These are phyloP conservation scores for Sardina pilchardus DNA, from an alignment of 2,113 vertebrate species.

Conservation along the genomic window DNA sequence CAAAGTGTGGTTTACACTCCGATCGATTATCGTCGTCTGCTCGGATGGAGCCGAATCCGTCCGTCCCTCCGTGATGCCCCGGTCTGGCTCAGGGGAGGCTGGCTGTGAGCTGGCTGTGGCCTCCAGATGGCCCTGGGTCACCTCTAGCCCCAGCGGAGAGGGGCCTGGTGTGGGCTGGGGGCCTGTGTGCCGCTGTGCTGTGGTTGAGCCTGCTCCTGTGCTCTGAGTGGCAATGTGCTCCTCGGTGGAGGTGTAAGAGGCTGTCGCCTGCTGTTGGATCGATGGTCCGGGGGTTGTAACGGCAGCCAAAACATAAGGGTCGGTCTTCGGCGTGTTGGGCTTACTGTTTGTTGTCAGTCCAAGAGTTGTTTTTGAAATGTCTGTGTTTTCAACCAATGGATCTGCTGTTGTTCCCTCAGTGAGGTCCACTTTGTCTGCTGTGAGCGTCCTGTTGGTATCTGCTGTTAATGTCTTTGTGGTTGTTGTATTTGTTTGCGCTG, in stretches of 20 bases:
- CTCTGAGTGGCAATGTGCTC: background rate
- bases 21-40: background rate
- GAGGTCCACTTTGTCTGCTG: background rate
- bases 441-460: background rate
- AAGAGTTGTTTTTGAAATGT: background rate
- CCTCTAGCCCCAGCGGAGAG: background rate
- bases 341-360: background rate
- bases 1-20: background rate
- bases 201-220: background rate
- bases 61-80: background rate
- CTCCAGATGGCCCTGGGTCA: background rate
- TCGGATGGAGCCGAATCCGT: background rate
- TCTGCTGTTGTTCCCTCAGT: background rate
- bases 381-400: background rate
- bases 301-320: background rate
- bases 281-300: background rate
- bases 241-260: background rate
- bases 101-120: background rate
- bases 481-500: background rate
- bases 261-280: background rate
- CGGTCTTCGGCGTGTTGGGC: background rate
- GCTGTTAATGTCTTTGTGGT: background rate
- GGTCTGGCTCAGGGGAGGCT: background rate
- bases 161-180: background rate
- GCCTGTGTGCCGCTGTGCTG: background rate